Evolutionary conservation across 2,797 vertebrate genomes (phyloP).

Genomic region (Anomalospiza imberbis): DNA sequence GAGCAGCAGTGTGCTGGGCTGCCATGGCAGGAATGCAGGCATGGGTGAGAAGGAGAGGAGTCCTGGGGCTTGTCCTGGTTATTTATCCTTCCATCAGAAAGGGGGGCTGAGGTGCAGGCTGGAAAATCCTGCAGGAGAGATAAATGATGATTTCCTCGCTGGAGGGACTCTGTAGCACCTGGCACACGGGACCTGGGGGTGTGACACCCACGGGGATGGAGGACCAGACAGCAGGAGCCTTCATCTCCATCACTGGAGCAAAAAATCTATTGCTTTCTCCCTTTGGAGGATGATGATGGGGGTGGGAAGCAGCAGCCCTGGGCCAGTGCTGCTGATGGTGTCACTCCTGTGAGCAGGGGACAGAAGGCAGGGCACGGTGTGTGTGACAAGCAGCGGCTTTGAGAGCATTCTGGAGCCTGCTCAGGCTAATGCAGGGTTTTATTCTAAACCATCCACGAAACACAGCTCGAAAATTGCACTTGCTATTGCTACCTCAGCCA

Average conservation of each 20-base stretch:
- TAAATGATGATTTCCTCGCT: not conserved
- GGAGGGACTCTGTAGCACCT: not conserved
- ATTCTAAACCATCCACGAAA: not conserved
- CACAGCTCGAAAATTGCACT: not conserved
- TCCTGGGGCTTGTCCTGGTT: not conserved
- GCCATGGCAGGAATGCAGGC: not conserved
- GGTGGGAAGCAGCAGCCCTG: not conserved
- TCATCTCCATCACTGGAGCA: not conserved
- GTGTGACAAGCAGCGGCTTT: not conserved
- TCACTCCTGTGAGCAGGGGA: not conserved
- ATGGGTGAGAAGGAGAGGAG: not conserved
- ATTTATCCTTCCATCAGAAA: not conserved
- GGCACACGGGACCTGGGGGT: not conserved
- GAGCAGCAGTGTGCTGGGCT: not conserved
- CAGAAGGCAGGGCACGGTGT: not conserved
- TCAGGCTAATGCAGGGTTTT: not conserved
- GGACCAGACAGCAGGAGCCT: not conserved
- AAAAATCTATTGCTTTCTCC: not conserved
- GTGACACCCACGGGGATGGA: not conserved
- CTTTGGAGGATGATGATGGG: not conserved
- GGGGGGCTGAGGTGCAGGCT: not conserved
- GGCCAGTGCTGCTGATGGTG: not conserved
- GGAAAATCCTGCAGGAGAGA: not conserved
- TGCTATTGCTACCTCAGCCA: slow-evolving; percentile 1
- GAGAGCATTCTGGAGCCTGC: not conserved